These are phyloP conservation scores for Cephus cinctus DNA, from an alignment of 1,140 invertebrate genomes.

Conservation along the genomic window DNA sequence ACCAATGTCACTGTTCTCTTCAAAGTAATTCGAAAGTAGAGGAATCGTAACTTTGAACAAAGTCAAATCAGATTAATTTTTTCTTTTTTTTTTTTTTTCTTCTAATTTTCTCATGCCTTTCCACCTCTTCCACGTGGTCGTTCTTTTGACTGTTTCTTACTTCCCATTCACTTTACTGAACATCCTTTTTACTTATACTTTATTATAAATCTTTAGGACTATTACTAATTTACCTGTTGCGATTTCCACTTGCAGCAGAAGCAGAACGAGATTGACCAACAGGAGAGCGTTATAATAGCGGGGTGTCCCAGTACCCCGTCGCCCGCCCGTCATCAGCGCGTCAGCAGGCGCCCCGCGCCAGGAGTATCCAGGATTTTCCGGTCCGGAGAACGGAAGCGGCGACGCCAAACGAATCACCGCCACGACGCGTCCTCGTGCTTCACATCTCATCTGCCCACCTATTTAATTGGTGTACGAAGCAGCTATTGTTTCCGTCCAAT, in stretches of 20 bases:
- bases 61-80: no score
- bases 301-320: conserved; percentile 39
- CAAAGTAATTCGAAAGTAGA: no score
- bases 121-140: conserved; percentile 13
- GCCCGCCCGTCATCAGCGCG: conserved; percentile 48
- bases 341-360: conserved; percentile 44
- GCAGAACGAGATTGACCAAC: conserved; percentile 31
- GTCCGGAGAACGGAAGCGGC: conserved; percentile 5
- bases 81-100: no score
- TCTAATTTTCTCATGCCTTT: conserved; percentile 2
- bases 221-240: conserved; percentile 33
- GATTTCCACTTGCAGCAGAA: conserved; percentile 34
- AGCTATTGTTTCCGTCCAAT: no score
- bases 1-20: no score
- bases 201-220: conserved; percentile 2
- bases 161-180: not conserved
- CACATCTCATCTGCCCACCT: conserved; percentile 40
- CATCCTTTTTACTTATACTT: conserved; percentile 26
- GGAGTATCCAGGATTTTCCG: conserved; percentile 23
- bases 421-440: conserved; percentile 23
- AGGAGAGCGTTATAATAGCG: conserved; percentile 35
- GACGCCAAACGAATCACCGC: conserved; percentile 12
- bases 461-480: no score
- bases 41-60: no score
- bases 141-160: conserved; percentile 9